A percentile compares a stretch with the other conserved stretches of the same genome.
phyloP scores from a whole-genome alignment of 2,113 vertebrate species.

The Perognathus longimembris region DNA sequence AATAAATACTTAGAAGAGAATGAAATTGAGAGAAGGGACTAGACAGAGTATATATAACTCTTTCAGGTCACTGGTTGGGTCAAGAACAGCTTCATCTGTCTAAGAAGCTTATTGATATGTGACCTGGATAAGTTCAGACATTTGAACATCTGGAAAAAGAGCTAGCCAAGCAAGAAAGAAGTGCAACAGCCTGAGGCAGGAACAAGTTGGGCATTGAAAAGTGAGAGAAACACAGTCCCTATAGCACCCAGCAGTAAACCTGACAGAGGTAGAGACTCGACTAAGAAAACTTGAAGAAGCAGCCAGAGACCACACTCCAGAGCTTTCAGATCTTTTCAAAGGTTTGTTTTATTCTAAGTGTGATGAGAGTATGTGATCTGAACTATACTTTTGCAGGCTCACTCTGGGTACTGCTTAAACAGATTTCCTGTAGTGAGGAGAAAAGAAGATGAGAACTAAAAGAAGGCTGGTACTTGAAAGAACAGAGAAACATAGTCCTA shows the following conservation, averaged over 20 bases:
- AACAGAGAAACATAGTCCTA: neutral
- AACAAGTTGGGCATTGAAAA: neutral
- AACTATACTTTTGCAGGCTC: neutral
- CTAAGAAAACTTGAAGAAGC: neutral
- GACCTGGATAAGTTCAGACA: neutral
- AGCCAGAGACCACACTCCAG: neutral
- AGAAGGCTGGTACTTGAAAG: neutral
- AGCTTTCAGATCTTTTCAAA: neutral
- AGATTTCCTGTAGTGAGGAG: neutral
- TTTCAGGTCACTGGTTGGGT: neutral
- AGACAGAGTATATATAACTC: fast-evolving
- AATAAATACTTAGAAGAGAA: neutral
- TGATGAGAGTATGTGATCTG: neutral
- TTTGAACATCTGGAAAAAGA: constrained; percentile 5
- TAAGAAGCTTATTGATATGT: neutral
- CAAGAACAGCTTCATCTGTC: neutral
- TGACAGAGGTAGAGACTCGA: neutral
- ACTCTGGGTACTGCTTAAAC: neutral
- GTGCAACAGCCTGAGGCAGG: neutral
- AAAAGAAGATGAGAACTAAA: neutral
- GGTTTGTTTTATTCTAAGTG: neutral
- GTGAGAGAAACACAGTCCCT: neutral
- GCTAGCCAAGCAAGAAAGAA: neutral
- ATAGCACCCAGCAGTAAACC: neutral
- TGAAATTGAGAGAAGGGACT: neutral